Conservation (phyloP, 2,113 vertebrate genomes). For the Riparia riparia region DNA sequence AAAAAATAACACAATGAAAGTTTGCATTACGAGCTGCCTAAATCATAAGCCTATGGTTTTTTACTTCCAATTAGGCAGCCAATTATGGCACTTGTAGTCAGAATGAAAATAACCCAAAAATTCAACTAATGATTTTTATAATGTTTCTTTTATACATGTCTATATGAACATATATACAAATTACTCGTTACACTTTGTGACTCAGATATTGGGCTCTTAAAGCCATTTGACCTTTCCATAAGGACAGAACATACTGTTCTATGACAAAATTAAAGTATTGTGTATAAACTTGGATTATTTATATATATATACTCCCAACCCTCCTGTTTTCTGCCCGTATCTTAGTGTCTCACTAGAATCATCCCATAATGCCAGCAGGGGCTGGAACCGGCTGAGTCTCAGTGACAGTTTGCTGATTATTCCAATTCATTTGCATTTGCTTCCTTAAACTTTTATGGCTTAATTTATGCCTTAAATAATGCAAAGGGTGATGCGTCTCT, state of each 20-base stretch:
- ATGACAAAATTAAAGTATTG: background rate
- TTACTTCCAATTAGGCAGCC: background rate
- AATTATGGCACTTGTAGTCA: background rate
- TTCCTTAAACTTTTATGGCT: background rate
- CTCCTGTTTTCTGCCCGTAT: background rate
- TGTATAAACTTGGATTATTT: background rate
- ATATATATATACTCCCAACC: fast-evolving
- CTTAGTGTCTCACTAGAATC: background rate
- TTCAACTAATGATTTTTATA: background rate
- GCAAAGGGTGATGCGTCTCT: background rate
- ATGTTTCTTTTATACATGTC: background rate
- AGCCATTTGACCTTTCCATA: background rate
- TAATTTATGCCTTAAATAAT: background rate
- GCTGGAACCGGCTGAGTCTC: fast-evolving
- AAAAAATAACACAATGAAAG: background rate
- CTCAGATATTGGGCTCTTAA: background rate
- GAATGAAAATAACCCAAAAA: background rate
- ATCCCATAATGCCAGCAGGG: background rate
- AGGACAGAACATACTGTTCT: background rate
- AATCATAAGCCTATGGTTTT: background rate
- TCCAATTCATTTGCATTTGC: background rate
- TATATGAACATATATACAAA: background rate
- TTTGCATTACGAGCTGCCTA: background rate
- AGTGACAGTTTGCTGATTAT: background rate
- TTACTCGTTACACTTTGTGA: background rate